These are phyloP conservation scores for Aradus depressus DNA, from an alignment of 2,888 invertebrate genomes.

Conservation along the genomic window DNA sequence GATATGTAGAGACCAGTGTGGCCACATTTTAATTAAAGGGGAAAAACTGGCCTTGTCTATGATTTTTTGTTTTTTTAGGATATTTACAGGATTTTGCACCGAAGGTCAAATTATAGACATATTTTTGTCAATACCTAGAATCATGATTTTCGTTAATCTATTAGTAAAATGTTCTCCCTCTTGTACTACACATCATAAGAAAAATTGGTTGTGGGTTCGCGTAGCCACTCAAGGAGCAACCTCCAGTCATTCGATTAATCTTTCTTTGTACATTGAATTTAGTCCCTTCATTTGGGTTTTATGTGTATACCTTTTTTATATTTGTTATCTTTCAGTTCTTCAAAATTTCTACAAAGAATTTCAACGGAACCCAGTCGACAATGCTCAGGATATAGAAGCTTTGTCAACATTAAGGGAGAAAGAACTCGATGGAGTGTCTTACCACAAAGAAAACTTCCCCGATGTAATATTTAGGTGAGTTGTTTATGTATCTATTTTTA, in stretches of 20 bases:
- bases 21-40: too few relatives aligned
- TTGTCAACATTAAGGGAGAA: constrained; percentile 52
- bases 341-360: constrained; percentile 62
- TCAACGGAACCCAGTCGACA: constrained; percentile 52
- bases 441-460: constrained; percentile 38
- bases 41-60: too few relatives aligned
- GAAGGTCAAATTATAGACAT: too few relatives aligned
- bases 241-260: neutral
- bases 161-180: too few relatives aligned
- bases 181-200: too few relatives aligned
- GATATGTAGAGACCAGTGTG: too few relatives aligned
- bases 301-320: neutral
- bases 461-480: constrained; percentile 42
- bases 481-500: neutral
- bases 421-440: constrained; percentile 44
- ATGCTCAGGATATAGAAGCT: constrained; percentile 50
- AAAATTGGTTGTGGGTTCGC: too few relatives aligned
- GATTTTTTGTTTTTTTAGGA: too few relatives aligned
- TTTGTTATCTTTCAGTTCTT: constrained; percentile 44
- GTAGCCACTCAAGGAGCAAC: too few relatives aligned
- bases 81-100: too few relatives aligned
- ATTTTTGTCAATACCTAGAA: too few relatives aligned
- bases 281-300: neutral
- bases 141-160: too few relatives aligned
- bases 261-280: neutral